Percentiles rank a stretch among this genome's conserved stretches.
Conservation (phyloP, 1,140 invertebrate genomes). For the Plectrocnemia conspersa region DNA sequence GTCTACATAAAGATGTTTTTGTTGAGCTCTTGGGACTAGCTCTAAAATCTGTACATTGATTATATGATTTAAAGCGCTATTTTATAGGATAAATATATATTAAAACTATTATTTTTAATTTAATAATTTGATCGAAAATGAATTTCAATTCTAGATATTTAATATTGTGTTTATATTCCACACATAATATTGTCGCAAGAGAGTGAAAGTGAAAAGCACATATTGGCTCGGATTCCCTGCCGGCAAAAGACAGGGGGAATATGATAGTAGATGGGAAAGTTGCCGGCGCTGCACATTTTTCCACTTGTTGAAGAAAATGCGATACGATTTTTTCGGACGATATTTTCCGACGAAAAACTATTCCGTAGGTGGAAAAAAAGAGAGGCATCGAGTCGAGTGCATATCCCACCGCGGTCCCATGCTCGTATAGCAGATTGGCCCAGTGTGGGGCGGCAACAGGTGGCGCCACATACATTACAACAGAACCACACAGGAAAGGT, state of each 20-base stretch:
- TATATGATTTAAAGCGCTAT: too few relatives aligned
- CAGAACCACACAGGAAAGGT: slow-evolving; percentile 17
- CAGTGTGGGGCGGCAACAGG: slow-evolving; percentile 14
- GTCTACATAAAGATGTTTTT: too few relatives aligned
- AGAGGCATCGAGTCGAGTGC: slow-evolving; percentile 17
- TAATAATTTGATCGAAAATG: too few relatives aligned
- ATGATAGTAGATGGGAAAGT: slow-evolving; percentile 5
- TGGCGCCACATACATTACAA: slow-evolving; percentile 12
- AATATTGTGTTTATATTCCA: too few relatives aligned
- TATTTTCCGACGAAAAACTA: slow-evolving; percentile 28
- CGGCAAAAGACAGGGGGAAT: slow-evolving; percentile 1
- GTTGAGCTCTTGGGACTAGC: too few relatives aligned
- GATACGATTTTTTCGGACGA: slow-evolving; percentile 29
- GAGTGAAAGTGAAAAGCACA: too few relatives aligned
- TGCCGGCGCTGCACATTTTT: slow-evolving; percentile 9
- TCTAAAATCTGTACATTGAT: too few relatives aligned
- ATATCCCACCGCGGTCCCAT: background rate
- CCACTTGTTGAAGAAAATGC: slow-evolving; percentile 31
- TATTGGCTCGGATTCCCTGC: too few relatives aligned
- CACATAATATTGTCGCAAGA: too few relatives aligned
- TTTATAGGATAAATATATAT: too few relatives aligned
- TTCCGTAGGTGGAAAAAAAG: slow-evolving; percentile 16
- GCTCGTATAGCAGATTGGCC: slow-evolving; percentile 2
- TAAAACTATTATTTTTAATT: too few relatives aligned
- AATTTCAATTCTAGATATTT: too few relatives aligned